Evolutionary conservation across 2,797 vertebrate genomes (phyloP).

Genomic region (Sitta carolinensis): DNA sequence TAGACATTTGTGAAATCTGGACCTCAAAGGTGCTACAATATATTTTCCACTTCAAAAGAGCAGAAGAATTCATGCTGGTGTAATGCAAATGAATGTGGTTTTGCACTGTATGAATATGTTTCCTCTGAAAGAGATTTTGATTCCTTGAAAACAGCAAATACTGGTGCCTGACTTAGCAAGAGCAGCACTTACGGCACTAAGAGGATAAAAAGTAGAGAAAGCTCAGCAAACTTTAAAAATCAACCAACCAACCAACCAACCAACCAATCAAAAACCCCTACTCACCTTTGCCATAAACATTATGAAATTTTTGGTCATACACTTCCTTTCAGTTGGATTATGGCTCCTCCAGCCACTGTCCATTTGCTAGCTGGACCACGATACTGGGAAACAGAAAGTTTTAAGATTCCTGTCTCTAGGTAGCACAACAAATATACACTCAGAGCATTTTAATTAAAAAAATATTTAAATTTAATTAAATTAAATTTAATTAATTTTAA

Average conservation of each 20-base stretch:
- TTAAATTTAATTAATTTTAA: too few species aligned
- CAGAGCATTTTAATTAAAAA: background rate
- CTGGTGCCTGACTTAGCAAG: background rate
- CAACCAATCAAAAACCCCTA: background rate
- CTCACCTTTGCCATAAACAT: background rate
- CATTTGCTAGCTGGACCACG: background rate
- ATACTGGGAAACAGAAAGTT: background rate
- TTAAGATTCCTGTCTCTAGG: background rate
- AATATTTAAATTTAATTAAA: background rate
- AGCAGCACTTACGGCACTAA: background rate
- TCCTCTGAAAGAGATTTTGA: background rate
- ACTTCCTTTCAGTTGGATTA: background rate
- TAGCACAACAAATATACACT: background rate
- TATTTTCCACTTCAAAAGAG: background rate
- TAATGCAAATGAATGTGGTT: slow-evolving; percentile 20
- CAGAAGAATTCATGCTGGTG: background rate
- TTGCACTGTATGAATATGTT: background rate
- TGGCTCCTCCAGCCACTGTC: background rate
- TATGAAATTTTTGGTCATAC: background rate
- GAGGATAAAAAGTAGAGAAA: background rate
- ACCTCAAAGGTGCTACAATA: background rate
- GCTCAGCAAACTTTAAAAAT: background rate
- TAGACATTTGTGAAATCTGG: background rate
- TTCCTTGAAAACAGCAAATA: background rate
- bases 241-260: background rate